Conservation (phyloP, 2,888 invertebrate species). For the Pammene fasciana region DNA sequence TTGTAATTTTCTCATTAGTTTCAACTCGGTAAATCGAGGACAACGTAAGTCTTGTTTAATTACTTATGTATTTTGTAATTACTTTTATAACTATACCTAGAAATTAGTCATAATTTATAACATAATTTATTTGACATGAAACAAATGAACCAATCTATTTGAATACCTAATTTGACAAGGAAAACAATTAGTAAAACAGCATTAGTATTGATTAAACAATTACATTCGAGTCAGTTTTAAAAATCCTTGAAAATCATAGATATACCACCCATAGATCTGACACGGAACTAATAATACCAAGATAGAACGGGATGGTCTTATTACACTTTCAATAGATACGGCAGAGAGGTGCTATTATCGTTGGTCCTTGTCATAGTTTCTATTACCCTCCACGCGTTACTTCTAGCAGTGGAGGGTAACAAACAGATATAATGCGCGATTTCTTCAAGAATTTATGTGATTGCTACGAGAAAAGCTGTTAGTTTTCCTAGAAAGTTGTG, state of each 20-base stretch:
- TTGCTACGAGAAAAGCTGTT: no score
- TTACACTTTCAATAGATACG: no score
- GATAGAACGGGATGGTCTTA: no score
- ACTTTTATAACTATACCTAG: not conserved
- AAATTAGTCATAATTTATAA: not conserved
- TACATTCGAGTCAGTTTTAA: slow-evolving; percentile 5
- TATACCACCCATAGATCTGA: no score
- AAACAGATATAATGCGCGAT: no score
- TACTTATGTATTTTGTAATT: not conserved
- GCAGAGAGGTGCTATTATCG: no score
- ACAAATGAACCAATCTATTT: not conserved
- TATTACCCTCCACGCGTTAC: no score
- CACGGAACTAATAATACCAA: no score
- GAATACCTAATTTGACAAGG: not conserved
- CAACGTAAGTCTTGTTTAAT: not conserved
- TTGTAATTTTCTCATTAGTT: slow-evolving; percentile 1
- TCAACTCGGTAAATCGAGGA: not conserved
- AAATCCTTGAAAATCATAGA: slow-evolving; percentile 21
- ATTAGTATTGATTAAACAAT: slow-evolving; percentile 1
- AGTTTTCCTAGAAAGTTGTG: no score
- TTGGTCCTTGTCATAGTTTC: no score
- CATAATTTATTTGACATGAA: not conserved
- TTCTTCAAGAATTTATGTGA: no score
- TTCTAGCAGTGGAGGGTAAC: no score
- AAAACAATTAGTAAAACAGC: slow-evolving; percentile 4